phyloP scores from a whole-genome alignment of 2,797 vertebrate species.

The Bradypus variegatus region DNA sequence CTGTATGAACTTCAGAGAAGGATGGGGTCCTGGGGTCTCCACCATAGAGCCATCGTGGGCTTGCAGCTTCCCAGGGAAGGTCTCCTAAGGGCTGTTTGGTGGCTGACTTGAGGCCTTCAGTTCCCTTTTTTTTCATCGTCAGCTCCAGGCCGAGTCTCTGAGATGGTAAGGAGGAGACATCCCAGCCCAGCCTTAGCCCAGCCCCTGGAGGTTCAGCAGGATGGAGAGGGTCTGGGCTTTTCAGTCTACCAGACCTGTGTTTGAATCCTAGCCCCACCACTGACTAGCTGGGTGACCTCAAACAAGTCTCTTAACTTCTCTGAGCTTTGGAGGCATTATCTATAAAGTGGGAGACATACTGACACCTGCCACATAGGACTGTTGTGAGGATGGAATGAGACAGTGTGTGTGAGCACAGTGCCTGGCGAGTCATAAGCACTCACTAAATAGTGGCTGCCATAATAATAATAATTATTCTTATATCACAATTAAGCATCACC shows the following conservation, averaged over 20 bases:
- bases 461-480: not conserved
- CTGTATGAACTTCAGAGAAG: not conserved
- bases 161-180: not conserved
- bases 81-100: not conserved
- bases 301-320: not conserved
- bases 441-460: not conserved
- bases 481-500: too few relatives aligned
- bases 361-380: not conserved
- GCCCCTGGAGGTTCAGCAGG: not conserved
- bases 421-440: not conserved
- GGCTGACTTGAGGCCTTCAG: not conserved
- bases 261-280: not conserved
- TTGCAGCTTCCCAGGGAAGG: not conserved
- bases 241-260: not conserved
- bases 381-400: not conserved
- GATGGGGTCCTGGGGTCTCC: not conserved
- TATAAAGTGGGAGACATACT: not conserved
- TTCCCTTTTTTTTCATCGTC: not conserved
- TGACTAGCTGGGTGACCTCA: not conserved
- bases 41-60: not conserved
- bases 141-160: not conserved
- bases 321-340: not conserved
- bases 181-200: not conserved
- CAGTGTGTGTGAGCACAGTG: not conserved
- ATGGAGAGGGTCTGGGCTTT: not conserved